phyloP scores from a whole-genome alignment of 2,888 invertebrate species.

The Tenodera sinensis region DNA sequence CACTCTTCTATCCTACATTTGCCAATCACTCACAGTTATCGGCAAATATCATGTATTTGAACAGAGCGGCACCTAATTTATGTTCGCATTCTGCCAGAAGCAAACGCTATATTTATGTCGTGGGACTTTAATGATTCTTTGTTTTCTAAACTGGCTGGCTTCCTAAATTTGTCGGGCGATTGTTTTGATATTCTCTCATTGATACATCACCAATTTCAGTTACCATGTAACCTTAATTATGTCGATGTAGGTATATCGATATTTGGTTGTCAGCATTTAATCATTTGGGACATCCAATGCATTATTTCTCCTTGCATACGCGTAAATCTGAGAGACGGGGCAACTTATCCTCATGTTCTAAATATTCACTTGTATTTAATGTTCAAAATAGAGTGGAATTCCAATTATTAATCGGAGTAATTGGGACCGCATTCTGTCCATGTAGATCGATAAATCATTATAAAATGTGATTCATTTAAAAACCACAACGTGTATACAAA shows the following conservation, averaged over 20 bases:
- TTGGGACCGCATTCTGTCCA: too few species aligned
- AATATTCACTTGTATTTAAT: too few species aligned
- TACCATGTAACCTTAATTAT: neutral
- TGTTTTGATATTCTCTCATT: neutral
- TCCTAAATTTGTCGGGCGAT: neutral
- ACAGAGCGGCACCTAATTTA: conserved; percentile 4
- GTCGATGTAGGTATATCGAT: neutral
- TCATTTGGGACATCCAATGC: neutral
- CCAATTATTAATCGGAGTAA: too few species aligned
- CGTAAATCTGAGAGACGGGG: too few species aligned
- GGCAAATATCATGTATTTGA: conserved; percentile 3
- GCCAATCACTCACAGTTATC: conserved; percentile 15
- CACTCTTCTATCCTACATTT: conserved; percentile 5
- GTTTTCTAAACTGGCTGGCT: neutral
- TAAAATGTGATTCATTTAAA: too few species aligned
- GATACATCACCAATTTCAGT: neutral
- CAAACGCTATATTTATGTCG: conserved; percentile 1
- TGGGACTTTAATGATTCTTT: neutral
- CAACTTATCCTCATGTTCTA: too few species aligned
- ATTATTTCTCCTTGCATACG: neutral
- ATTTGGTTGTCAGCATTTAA: neutral
- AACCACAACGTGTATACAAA: too few species aligned
- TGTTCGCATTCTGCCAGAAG: neutral
- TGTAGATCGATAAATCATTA: too few species aligned
- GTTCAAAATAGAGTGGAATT: too few species aligned